Base-by-base conservation (phyloP, 2,888 invertebrate species). In the Dicranocentrus wangi region DNA sequence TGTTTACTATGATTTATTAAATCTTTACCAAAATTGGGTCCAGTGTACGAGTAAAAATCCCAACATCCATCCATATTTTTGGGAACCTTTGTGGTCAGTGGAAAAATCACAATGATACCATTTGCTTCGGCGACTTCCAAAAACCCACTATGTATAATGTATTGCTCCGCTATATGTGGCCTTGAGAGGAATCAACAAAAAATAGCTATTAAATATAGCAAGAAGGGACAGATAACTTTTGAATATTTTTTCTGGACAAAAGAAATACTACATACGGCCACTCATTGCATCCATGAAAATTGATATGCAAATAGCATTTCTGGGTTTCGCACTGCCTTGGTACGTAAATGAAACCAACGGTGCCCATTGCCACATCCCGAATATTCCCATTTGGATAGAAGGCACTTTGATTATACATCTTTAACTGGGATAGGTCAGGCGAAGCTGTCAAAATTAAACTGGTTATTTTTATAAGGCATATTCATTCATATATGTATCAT, bases 271-370 rank as follows among this genome's bases (percentile, higher is more conserved):
- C 83, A 79, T 81, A 85, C 84, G 82, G 84, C 73, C 80, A 86
- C 73, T 86, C 86, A 58, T 86, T 82, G 51, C 86, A 86, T 39
- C 86, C 86, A 77, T 86, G 86, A 66, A 86, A 85, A 75, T 85
- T 84, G 21, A 86, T 13, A 63, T 86, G 85, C 8, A 86, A 81
- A 25, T 71, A 72, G 61, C 86, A 86, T 19, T 77, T 55, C 13
- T 63, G 39, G 1, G 60, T 21, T 28, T 79, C 72, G 42, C 86
- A 86, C 1, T 25, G 17, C 13, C 66, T 70, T 23, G 86, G 86
- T 42, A 84, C 77, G 55, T 85, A 86, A 21, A 84, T 83, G 53
- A 77, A 84, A 3, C 86, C 86, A 3, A 19, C 19, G 10, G 58
- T 60, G 10, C 86, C 86, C 86, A 86, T 86, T 17, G 81, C 85